Conservation (phyloP, 2,797 vertebrate genomes). For the Tenualosa ilisha region DNA sequence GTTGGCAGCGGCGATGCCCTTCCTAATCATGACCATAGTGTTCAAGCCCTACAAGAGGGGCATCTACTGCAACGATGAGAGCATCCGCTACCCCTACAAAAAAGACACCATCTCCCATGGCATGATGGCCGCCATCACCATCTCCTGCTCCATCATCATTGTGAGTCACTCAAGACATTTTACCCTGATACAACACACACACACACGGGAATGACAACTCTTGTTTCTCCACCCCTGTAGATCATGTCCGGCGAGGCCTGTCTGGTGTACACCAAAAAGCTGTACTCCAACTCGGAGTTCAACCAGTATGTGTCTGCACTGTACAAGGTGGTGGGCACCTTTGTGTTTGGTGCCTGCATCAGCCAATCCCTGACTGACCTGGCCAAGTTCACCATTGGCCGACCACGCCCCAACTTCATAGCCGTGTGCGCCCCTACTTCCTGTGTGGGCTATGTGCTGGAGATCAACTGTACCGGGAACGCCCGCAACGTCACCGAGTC, state of each 20-base stretch:
- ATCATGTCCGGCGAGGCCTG: constrained; percentile 82
- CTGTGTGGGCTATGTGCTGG: constrained; percentile 80
- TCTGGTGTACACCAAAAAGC: constrained; percentile 84
- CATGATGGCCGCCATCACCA: constrained; percentile 88
- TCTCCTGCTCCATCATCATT: constrained; percentile 83
- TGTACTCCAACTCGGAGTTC: constrained; percentile 87
- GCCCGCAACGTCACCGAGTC: constrained; percentile 81
- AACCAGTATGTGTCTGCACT: constrained; percentile 91
- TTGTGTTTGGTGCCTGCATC: constrained; percentile 84
- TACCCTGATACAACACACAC: neutral
- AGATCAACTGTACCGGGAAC: constrained; percentile 82
- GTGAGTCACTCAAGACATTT: constrained; percentile 70
- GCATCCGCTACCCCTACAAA: constrained; percentile 89
- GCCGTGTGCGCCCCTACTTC: constrained; percentile 79
- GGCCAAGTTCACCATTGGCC: constrained; percentile 92
- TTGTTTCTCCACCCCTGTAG: constrained; percentile 49
- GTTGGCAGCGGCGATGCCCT: constrained; percentile 83
- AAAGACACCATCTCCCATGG: constrained; percentile 90
- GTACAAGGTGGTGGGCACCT: constrained; percentile 95
- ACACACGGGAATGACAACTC: neutral
- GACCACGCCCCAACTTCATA: constrained; percentile 89
- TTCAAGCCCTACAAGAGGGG: constrained; percentile 85
- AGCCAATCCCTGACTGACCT: constrained; percentile 94
- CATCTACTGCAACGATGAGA: constrained; percentile 87
- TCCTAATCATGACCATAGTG: constrained; percentile 81